Evolutionary conservation across 2,888 invertebrate genomes (phyloP), one percentile per base, ranked within the genome.

Genomic region (Anticlea derivata): DNA sequence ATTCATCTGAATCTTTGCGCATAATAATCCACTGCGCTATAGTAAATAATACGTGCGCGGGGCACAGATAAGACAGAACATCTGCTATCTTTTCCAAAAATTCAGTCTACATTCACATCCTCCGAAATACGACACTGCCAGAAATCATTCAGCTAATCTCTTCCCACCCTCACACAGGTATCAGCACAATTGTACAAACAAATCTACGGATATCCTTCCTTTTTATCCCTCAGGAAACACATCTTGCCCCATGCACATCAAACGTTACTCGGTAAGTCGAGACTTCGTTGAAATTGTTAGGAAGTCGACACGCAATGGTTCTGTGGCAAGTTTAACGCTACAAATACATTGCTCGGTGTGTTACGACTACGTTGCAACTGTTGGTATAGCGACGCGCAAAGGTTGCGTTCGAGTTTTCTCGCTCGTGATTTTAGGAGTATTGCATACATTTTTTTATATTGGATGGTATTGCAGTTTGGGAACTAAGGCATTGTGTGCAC

Each of bases 101-200:
- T 31, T 31, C 31, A 22, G 1, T 22, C 10, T n/a, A n/a, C n/a
- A n/a, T n/a, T 23, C 30, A 37, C 34, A 8, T 31, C 41, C 31
- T 23, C 1, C 7, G 53, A 30, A 48, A 53, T 20, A 7, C 10
- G 22, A 53, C 12, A 43, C 55, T 27, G 11, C 8, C 24, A 34
- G 44, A 49, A 55, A 38, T 50, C 24, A 45, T 35, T 17, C 50
- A 12, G 53, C 48, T 53, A 49, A 53, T 55, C 45, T 12, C 22
- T 55, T 50, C 50, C 47, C 48, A 41, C 37, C 50, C 51, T 22
- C 49, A 10, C 29, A 52, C 58, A 60, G 60, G 57, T 60, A 60
- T 50, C 31, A 35, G 33, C 50, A 26, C 60, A 60, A 60, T 60
- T 60, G 60, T 60, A 59, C 59, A 64, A 62, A 64, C 41, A 55